phyloP scores from a whole-genome alignment of 2,888 invertebrate genomes.

The Apodemia zela region DNA sequence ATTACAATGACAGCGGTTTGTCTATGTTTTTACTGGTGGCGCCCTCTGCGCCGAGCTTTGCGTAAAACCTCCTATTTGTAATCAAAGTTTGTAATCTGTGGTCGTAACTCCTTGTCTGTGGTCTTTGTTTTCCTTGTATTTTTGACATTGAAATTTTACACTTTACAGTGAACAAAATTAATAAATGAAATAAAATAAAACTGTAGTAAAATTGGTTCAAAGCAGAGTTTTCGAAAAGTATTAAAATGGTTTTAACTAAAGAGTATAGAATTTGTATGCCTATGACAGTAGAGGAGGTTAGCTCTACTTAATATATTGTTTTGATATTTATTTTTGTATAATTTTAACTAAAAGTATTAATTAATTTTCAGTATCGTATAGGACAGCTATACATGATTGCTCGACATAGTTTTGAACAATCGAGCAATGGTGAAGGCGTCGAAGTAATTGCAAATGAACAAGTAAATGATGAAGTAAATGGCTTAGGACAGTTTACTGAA shows the following conservation, averaged over 20 bases:
- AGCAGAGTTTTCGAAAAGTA: not conserved
- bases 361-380: conserved; percentile 87
- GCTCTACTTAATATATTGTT: conserved; percentile 22
- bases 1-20: too few relatives aligned
- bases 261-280: conserved; percentile 97
- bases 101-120: too few relatives aligned
- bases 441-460: conserved; percentile 93
- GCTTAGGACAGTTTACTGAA: conserved; percentile 93
- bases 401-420: conserved; percentile 94
- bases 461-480: conserved; percentile 88
- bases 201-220: not conserved
- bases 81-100: too few relatives aligned
- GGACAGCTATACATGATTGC: conserved; percentile 98
- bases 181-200: not conserved
- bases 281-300: conserved; percentile 93
- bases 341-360: not conserved
- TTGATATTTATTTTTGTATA: not conserved
- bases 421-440: conserved; percentile 93
- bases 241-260: conserved; percentile 89
- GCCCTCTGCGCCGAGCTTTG: too few relatives aligned
- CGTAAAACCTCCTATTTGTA: too few relatives aligned
- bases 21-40: too few relatives aligned
- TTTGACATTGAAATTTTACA: not conserved
- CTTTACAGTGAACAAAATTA: not conserved
- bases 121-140: not conserved